Percentiles rank a stretch among this genome's conserved stretches.
phyloP scores from a whole-genome alignment of 2,113 vertebrate genomes.

The Hydrolagus affinis region DNA sequence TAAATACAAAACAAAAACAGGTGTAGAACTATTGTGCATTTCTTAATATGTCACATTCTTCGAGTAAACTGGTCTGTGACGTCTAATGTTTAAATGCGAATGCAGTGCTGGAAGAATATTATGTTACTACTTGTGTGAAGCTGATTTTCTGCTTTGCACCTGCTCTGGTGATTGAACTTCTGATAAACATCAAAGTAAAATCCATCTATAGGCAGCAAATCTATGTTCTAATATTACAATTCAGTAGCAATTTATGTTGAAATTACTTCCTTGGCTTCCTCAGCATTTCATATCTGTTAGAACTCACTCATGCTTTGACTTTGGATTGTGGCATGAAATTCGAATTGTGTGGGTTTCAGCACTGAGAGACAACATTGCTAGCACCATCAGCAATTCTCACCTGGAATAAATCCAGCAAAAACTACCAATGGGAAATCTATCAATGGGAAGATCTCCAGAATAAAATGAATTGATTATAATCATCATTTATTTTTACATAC shows the following conservation, averaged over 20 bases:
- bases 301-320: slow-evolving; percentile 1
- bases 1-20: background rate
- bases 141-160: slow-evolving; percentile 9
- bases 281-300: background rate
- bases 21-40: background rate
- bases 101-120: background rate
- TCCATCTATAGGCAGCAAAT: slow-evolving; percentile 21
- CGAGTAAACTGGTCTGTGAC: background rate
- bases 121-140: background rate
- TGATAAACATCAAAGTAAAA: slow-evolving; percentile 10
- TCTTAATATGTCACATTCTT: background rate
- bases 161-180: background rate
- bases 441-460: background rate
- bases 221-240: slow-evolving; percentile 10
- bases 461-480: background rate
- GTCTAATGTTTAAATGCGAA: background rate
- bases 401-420: background rate
- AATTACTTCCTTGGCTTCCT: slow-evolving; percentile 15
- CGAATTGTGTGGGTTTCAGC: background rate
- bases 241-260: background rate
- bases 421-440: background rate
- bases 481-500: background rate
- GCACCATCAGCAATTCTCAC: background rate
- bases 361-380: background rate
- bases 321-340: background rate